Conservation (phyloP, 1,140 invertebrate species). For the Penaeus vannamei region DNA sequence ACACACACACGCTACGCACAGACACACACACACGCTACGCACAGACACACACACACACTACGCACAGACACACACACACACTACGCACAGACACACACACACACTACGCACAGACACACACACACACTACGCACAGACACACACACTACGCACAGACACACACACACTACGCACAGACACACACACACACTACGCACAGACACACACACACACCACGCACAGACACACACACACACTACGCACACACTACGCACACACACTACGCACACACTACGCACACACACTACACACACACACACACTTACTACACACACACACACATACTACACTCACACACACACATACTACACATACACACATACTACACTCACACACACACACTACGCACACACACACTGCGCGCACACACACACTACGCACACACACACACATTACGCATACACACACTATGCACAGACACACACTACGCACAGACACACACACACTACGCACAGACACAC, state of each 20-base stretch:
- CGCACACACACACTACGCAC: too few species aligned
- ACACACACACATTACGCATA: too few species aligned
- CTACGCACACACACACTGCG: too few species aligned
- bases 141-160: background rate
- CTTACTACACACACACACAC: background rate
- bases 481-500: too few species aligned
- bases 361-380: too few species aligned
- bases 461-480: too few species aligned
- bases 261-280: background rate
- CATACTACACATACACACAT: too few species aligned
- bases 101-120: slow-evolving; percentile 24
- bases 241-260: background rate
- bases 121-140: slow-evolving; percentile 15
- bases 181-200: too few species aligned
- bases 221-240: background rate
- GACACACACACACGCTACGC: slow-evolving; percentile 16
- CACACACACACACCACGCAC: too few species aligned
- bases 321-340: background rate
- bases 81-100: background rate
- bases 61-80: background rate
- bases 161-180: background rate
- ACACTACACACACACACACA: background rate
- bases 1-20: background rate
- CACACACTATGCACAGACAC: too few species aligned
- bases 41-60: background rate